A percentile compares a stretch with the other conserved stretches of the same genome.
phyloP scores from a whole-genome alignment of 2,888 invertebrate species.

The Zygothrica quintamaculata region DNA sequence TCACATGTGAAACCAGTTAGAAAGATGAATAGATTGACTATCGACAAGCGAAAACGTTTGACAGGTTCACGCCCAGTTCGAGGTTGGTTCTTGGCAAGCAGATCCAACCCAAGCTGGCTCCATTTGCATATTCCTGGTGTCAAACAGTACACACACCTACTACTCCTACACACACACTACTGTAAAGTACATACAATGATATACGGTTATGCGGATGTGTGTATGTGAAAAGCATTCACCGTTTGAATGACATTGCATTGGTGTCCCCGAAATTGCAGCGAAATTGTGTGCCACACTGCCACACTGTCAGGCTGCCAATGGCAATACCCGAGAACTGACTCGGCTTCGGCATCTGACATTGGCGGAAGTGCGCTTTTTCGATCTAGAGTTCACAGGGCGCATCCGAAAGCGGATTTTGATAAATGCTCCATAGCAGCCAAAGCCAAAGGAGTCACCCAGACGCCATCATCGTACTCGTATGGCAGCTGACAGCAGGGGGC shows the following conservation, averaged over 20 bases:
- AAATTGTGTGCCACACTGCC: constrained; percentile 46
- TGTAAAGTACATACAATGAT: background rate
- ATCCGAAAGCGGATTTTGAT: constrained; percentile 65
- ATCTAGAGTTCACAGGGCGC: constrained; percentile 9
- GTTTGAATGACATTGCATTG: constrained; percentile 65
- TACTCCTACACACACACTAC: background rate
- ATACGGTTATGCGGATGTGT: constrained; percentile 9
- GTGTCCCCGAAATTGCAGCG: constrained; percentile 56
- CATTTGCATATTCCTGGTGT: constrained; percentile 63
- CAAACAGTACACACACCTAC: constrained; percentile 36
- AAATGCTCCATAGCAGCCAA: constrained; percentile 60
- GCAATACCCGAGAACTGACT: constrained; percentile 20
- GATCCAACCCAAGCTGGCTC: constrained; percentile 24
- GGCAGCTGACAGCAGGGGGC: constrained; percentile 35
- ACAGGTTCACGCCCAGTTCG: constrained; percentile 62
- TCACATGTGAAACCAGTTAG: constrained; percentile 77
- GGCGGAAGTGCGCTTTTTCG: constrained; percentile 31
- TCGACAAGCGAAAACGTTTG: constrained; percentile 71
- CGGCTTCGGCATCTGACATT: constrained; percentile 18
- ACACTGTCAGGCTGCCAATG: constrained; percentile 27
- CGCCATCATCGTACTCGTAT: constrained; percentile 19
- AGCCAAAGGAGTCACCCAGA: constrained; percentile 46
- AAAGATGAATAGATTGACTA: constrained; percentile 78
- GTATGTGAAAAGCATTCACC: constrained; percentile 49
- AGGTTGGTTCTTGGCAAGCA: background rate